Evolutionary conservation across 2,888 invertebrate genomes (phyloP).

Genomic region (Mesopsocus fuscifrons): DNA sequence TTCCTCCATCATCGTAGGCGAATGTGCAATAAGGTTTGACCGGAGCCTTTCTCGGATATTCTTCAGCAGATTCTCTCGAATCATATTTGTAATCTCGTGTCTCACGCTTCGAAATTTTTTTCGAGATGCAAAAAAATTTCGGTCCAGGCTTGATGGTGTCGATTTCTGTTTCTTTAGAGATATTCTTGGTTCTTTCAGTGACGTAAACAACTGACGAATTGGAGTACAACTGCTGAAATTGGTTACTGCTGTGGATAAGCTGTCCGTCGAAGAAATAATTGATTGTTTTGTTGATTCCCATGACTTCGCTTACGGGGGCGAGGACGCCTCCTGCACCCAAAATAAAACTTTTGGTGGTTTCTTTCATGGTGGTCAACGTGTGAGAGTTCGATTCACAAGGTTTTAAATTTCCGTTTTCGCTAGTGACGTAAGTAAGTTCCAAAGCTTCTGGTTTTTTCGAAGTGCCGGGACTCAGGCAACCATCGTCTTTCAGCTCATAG

Average conservation of each 20-base stretch:
- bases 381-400: neutral
- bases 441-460: neutral
- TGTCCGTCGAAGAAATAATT: conserved; percentile 4
- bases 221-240: neutral
- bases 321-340: neutral
- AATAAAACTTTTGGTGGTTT: neutral
- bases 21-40: neutral
- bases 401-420: neutral
- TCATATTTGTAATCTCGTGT: neutral
- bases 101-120: neutral
- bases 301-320: neutral
- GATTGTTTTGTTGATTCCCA: neutral
- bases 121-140: neutral
- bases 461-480: neutral
- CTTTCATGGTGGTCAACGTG: neutral
- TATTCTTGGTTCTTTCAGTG: neutral
- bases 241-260: conserved; percentile 1
- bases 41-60: neutral
- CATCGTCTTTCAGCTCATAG: neutral
- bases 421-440: neutral
- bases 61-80: neutral
- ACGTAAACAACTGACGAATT: neutral
- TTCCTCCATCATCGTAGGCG: neutral
- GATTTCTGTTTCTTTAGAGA: neutral
- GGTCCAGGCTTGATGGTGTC: neutral